Conservation (phyloP, 2,888 invertebrate genomes). For the Rhagonycha fulva region DNA sequence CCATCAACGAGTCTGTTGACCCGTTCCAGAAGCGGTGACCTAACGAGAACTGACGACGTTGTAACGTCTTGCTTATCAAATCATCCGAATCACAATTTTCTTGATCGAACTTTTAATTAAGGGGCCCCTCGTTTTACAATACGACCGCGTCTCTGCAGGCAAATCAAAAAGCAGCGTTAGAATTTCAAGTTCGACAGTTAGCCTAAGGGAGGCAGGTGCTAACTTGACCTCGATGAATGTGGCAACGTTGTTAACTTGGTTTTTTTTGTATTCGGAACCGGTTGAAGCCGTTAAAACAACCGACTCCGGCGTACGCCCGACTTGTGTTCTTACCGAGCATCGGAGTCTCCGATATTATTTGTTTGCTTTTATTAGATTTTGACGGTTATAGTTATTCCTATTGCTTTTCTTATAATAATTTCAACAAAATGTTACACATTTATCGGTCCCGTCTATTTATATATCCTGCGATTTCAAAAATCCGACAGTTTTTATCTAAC, state of each 20-base stretch:
- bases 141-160: neutral
- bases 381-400: constrained; percentile 9
- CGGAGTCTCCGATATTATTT: constrained; percentile 23
- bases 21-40: constrained; percentile 30
- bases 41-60: constrained; percentile 1
- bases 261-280: constrained; percentile 25
- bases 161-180: constrained; percentile 17
- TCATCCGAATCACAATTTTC: neutral
- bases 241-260: constrained; percentile 24
- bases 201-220: constrained; percentile 29
- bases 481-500: neutral
- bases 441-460: neutral
- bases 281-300: constrained; percentile 25
- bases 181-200: constrained; percentile 18
- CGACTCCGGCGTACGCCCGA: constrained; percentile 26
- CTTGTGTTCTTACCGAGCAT: constrained; percentile 26
- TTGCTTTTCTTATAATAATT: constrained; percentile 1
- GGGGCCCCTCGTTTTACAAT: constrained; percentile 4
- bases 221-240: constrained; percentile 18
- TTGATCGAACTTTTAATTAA: constrained; percentile 6
- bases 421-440: neutral
- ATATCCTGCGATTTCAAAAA: neutral
- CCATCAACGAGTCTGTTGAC: constrained; percentile 33
- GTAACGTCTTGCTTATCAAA: neutral
- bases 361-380: constrained; percentile 14